A percentile compares a stretch with the other conserved stretches of the same genome.
phyloP scores from a whole-genome alignment of 2,113 vertebrate genomes.

The Crotalus helleri region DNA sequence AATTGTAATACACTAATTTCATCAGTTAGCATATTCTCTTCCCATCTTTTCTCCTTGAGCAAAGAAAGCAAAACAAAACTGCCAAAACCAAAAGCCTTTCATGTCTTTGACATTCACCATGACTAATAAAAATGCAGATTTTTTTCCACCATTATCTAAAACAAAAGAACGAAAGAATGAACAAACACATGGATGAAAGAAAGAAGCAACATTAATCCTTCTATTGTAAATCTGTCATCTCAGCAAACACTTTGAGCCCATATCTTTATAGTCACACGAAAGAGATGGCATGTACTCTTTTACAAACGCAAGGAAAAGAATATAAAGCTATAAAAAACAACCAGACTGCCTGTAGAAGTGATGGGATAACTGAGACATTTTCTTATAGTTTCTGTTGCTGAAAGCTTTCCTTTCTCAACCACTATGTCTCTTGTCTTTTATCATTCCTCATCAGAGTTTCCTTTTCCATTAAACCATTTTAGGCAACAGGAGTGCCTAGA shows the following conservation, averaged over 20 bases:
- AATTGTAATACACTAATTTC: constrained; percentile 23
- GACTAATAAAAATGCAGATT: background rate
- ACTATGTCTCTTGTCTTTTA: background rate
- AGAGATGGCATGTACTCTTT: background rate
- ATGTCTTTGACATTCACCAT: background rate
- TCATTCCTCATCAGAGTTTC: background rate
- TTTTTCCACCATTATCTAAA: background rate
- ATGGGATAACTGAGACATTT: background rate
- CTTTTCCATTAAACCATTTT: background rate
- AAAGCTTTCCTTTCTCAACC: no score
- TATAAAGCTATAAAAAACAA: background rate
- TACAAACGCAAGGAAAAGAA: background rate
- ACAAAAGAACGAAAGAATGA: background rate
- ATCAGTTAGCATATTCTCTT: constrained; percentile 18
- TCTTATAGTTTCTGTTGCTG: background rate
- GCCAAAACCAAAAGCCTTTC: background rate
- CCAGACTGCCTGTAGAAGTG: background rate
- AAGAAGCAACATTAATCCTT: background rate
- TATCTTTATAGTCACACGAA: background rate
- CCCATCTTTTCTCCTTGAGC: background rate
- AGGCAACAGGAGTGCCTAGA: background rate
- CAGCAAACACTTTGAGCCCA: background rate
- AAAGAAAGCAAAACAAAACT: background rate
- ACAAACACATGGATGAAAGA: fast-evolving
- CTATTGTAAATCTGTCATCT: constrained; percentile 2